These are phyloP conservation scores for Turritopsis rubra DNA, from an alignment of 30 jellyfish, hydroid and myxozoan genomes.

Conservation along the genomic window DNA sequence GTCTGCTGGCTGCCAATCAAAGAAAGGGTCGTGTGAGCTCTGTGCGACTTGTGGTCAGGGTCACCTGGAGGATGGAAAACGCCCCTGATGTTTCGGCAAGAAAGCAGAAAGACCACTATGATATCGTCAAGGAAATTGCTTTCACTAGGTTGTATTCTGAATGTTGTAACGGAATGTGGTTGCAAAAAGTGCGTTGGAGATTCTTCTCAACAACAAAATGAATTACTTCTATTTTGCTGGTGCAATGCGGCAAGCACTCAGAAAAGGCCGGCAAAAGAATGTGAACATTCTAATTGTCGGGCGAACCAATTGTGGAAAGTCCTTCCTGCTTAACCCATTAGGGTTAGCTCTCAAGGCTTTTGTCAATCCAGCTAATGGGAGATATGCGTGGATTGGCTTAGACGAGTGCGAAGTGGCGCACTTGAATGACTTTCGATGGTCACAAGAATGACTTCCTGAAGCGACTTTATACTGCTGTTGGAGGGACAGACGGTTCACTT, in stretches of 20 bases:
- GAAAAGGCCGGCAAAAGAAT: background rate
- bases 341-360: constrained; percentile 13
- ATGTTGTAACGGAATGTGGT: too few species aligned
- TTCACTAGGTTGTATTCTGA: too few species aligned
- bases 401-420: constrained; percentile 24
- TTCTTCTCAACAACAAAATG: too few species aligned
- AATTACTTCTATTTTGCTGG: background rate
- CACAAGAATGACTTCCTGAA: constrained; percentile 7
- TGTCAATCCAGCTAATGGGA: constrained; percentile 39
- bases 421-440: constrained; percentile 26
- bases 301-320: constrained; percentile 18
- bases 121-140: too few species aligned
- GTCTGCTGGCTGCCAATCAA: too few species aligned
- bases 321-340: constrained; percentile 27
- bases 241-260: background rate
- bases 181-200: too few species aligned
- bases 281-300: background rate
- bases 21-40: too few species aligned
- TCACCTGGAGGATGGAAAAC: too few species aligned
- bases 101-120: too few species aligned
- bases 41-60: too few species aligned
- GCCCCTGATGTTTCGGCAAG: too few species aligned
- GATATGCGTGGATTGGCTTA: constrained; percentile 27
- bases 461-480: constrained; percentile 20
- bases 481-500: constrained; percentile 44